Evolutionary conservation across 2,797 vertebrate genomes (phyloP).

Genomic region (Enteromius viviparus): DNA sequence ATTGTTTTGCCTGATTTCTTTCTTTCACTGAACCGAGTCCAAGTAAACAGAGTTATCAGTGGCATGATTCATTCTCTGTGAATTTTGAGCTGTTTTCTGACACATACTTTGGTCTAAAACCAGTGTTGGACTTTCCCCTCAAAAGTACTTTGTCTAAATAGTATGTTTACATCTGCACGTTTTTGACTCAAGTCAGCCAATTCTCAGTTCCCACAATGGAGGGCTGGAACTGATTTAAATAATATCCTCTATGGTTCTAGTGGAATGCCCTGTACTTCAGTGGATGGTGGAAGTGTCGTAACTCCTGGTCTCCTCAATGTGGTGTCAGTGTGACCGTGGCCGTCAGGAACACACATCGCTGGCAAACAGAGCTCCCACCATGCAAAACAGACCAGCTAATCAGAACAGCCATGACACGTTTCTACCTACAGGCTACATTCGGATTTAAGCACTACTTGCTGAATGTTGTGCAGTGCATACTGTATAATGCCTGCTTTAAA

Average conservation of each 20-base stretch:
- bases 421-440: slow-evolving; percentile 9
- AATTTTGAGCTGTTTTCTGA: background rate
- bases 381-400: slow-evolving; percentile 70
- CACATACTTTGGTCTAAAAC: background rate
- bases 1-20: background rate
- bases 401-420: slow-evolving; percentile 8
- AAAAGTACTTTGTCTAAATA: slow-evolving; percentile 22
- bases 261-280: slow-evolving; percentile 59
- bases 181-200: slow-evolving; percentile 30
- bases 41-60: background rate
- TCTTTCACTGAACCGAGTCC: background rate
- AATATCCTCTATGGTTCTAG: slow-evolving; percentile 28
- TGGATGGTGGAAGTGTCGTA: slow-evolving; percentile 63
- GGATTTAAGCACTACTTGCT: background rate
- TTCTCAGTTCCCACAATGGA: slow-evolving; percentile 44
- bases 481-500: background rate
- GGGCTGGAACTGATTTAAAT: slow-evolving; percentile 46
- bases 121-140: slow-evolving; percentile 8
- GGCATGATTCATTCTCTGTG: background rate
- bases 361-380: slow-evolving; percentile 71
- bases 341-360: slow-evolving; percentile 56
- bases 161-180: slow-evolving; percentile 24
- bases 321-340: slow-evolving; percentile 44
- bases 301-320: slow-evolving; percentile 52
- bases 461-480: background rate